Evolutionary conservation across 2,113 vertebrate species (phyloP).

Genomic region (Hassar affinis): DNA sequence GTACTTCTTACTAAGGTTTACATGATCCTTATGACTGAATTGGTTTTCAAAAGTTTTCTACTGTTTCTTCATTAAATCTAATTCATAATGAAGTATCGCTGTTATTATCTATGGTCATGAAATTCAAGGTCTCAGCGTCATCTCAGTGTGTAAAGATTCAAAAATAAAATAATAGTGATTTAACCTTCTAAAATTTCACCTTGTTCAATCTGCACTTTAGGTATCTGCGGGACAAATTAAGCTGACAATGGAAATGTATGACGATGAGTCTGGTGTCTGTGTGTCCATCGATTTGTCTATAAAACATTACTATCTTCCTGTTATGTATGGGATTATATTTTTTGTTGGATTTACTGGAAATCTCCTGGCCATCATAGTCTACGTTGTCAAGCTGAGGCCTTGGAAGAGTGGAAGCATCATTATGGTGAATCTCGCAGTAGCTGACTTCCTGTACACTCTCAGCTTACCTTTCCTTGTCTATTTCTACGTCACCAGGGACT

Average conservation of each 20-base stretch:
- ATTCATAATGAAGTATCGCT: not conserved
- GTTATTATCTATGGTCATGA: not conserved
- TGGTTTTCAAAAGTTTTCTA: not conserved
- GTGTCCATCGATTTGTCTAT: conserved; percentile 26
- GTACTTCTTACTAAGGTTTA: not conserved
- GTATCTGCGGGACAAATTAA: not conserved
- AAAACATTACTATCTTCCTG: conserved; percentile 53
- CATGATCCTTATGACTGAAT: not conserved
- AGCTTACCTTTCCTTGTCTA: conserved; percentile 75
- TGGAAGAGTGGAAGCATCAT: conserved; percentile 71
- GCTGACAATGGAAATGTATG: not conserved
- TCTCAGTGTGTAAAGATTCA: not conserved
- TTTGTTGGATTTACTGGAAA: conserved; percentile 54
- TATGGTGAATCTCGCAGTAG: conserved; percentile 78
- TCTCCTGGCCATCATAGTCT: conserved; percentile 49
- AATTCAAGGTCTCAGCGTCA: not conserved
- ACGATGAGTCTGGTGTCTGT: conserved; percentile 22
- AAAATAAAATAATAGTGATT: not conserved
- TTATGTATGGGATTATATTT: conserved; percentile 56
- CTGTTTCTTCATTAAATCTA: not conserved
- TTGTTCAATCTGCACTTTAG: conserved; percentile 9
- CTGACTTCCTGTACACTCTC: conserved; percentile 78
- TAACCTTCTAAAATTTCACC: not conserved
- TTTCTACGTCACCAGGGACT: conserved; percentile 71
- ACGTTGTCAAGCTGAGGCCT: conserved; percentile 53